These are phyloP conservation scores for Myopa testacea DNA, from an alignment of 2,888 invertebrate genomes.

Conservation along the genomic window DNA sequence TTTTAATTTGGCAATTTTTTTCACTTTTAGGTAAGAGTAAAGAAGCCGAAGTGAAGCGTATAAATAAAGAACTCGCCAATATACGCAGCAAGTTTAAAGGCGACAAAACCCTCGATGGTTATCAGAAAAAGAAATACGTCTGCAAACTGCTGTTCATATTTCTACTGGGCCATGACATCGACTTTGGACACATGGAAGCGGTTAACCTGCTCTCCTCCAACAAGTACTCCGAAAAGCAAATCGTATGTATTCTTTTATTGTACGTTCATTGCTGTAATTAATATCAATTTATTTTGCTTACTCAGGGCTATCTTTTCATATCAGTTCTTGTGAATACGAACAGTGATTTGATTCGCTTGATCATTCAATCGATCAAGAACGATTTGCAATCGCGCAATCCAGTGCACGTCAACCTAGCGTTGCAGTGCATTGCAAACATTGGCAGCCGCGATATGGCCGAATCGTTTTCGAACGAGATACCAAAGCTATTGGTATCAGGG, in stretches of 20 bases:
- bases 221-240: conserved; percentile 99
- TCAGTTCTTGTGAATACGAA: conserved; percentile 99
- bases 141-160: conserved; percentile 99
- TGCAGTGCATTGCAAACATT: conserved; percentile 99
- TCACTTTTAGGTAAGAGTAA: conserved; percentile 89
- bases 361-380: conserved; percentile 99
- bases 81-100: conserved; percentile 99
- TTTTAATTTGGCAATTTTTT: too few relatives aligned
- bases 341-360: conserved; percentile 98
- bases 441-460: conserved; percentile 99
- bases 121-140: conserved; percentile 99
- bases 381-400: conserved; percentile 97
- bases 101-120: conserved; percentile 99
- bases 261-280: neutral
- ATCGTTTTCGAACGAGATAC: conserved; percentile 97
- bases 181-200: conserved; percentile 99
- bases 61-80: conserved; percentile 99
- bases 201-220: conserved; percentile 99
- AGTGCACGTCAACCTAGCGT: conserved; percentile 96
- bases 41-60: conserved; percentile 99
- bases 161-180: conserved; percentile 98
- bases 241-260: conserved; percentile 74
- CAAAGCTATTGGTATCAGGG: conserved; percentile 97
- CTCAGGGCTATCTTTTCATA: conserved; percentile 98
- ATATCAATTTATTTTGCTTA: conserved; percentile 30